phyloP scores from a whole-genome alignment of 1,140 invertebrate species.

The Melitaea cinxia region DNA sequence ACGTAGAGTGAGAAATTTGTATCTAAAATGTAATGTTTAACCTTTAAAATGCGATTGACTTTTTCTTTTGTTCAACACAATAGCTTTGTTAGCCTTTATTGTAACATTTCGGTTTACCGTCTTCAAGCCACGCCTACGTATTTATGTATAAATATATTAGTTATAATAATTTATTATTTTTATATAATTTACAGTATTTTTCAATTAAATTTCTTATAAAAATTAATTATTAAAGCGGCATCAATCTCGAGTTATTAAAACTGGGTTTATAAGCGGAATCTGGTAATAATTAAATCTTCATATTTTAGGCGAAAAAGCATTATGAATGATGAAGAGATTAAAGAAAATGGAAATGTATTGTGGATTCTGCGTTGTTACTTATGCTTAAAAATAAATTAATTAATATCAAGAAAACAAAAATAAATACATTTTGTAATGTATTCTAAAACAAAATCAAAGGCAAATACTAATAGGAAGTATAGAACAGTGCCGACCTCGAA shows the following conservation, averaged over 20 bases:
- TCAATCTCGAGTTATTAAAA: no score
- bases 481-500: constrained; percentile 39
- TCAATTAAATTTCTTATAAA: no score
- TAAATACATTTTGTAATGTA: constrained; percentile 5
- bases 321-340: no score
- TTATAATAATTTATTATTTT: background rate
- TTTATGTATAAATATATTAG: constrained; percentile 11
- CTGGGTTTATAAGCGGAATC: no score
- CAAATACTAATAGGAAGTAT: constrained; percentile 18
- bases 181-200: background rate
- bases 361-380: no score
- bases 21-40: background rate
- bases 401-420: no score
- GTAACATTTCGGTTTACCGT: constrained; percentile 8
- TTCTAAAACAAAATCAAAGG: background rate
- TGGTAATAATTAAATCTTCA: no score
- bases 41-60: constrained; percentile 18
- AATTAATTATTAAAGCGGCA: no score
- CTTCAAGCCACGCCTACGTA: background rate
- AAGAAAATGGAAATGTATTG: no score
- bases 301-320: no score
- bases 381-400: no score
- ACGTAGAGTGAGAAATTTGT: background rate
- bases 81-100: constrained; percentile 23
- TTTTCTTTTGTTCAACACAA: constrained; percentile 18